Conservation (phyloP, 2,797 vertebrate species). For the Mastacembelus armatus region DNA sequence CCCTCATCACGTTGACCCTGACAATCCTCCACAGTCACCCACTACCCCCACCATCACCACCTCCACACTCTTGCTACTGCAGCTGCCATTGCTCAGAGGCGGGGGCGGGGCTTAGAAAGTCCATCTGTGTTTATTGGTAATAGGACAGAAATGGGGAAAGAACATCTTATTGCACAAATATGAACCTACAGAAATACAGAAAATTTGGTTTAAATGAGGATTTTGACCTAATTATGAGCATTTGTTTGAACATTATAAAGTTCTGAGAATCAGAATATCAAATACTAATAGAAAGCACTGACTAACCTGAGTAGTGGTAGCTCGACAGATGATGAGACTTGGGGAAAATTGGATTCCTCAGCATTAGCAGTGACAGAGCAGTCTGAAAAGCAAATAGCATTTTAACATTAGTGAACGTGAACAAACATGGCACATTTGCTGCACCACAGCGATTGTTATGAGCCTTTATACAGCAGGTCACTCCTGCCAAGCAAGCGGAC, state of each 20-base stretch:
- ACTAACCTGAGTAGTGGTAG: constrained; percentile 96
- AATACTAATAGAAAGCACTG: too few species aligned
- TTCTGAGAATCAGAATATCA: background rate
- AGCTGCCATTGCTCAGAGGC: constrained; percentile 70
- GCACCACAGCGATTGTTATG: background rate
- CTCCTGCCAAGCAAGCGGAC: constrained; percentile 4
- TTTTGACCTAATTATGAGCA: background rate
- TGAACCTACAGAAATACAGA: background rate
- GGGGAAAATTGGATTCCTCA: constrained; percentile 86
- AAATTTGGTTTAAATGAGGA: background rate
- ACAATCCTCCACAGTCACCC: constrained; percentile 68
- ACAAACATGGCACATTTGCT: background rate
- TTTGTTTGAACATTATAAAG: background rate
- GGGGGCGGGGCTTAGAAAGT: constrained; percentile 23
- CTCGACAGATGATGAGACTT: constrained; percentile 86
- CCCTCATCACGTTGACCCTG: constrained; percentile 66
- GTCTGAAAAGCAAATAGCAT: constrained; percentile 80
- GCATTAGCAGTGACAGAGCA: constrained; percentile 89
- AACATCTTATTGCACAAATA: background rate
- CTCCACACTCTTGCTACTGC: constrained; percentile 54
- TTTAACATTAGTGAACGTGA: background rate
- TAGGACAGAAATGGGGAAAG: background rate
- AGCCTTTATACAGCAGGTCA: constrained; percentile 9
- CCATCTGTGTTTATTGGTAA: background rate
- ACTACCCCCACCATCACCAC: constrained; percentile 6